These are phyloP conservation scores for Conus betulinus DNA, from an alignment of 1,140 invertebrate species.

Conservation along the genomic window DNA sequence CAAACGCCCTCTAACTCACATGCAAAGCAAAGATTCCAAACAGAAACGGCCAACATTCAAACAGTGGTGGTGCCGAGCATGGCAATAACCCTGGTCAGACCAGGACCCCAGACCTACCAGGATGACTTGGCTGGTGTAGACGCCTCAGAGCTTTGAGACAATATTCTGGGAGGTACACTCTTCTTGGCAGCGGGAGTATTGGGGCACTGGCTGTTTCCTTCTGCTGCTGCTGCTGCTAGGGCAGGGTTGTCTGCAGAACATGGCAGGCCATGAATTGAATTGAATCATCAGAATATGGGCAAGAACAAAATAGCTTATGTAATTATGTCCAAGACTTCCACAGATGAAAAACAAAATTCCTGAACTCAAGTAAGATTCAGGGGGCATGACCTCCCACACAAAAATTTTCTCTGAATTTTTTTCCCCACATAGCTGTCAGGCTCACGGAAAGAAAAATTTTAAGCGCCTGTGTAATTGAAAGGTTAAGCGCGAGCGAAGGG, in stretches of 20 bases:
- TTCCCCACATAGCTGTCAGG: too few relatives aligned
- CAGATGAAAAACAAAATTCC: background rate
- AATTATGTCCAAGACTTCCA: too few relatives aligned
- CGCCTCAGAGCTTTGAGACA: background rate
- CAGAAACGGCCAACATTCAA: too few relatives aligned
- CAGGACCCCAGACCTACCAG: background rate
- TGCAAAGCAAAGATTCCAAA: too few relatives aligned
- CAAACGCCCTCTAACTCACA: too few relatives aligned
- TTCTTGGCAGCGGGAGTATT: background rate
- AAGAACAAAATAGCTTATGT: too few relatives aligned
- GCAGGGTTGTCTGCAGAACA: background rate
- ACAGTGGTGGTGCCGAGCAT: too few relatives aligned
- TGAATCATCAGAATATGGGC: background rate
- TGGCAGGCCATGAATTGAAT: background rate
- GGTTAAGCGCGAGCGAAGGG: too few relatives aligned
- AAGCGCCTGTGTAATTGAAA: too few relatives aligned
- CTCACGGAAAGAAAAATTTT: too few relatives aligned
- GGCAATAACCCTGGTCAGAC: too few relatives aligned
- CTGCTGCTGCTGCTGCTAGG: background rate
- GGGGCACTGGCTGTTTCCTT: slow-evolving; percentile 25
- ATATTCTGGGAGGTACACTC: background rate
- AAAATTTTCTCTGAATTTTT: background rate
- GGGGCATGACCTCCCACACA: too few relatives aligned
- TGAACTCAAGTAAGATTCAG: background rate
- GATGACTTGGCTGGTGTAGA: slow-evolving; percentile 27